Percentiles rank a stretch among this genome's conserved stretches.
Conservation (phyloP, 2,113 vertebrate species). For the Podilymbus podiceps region DNA sequence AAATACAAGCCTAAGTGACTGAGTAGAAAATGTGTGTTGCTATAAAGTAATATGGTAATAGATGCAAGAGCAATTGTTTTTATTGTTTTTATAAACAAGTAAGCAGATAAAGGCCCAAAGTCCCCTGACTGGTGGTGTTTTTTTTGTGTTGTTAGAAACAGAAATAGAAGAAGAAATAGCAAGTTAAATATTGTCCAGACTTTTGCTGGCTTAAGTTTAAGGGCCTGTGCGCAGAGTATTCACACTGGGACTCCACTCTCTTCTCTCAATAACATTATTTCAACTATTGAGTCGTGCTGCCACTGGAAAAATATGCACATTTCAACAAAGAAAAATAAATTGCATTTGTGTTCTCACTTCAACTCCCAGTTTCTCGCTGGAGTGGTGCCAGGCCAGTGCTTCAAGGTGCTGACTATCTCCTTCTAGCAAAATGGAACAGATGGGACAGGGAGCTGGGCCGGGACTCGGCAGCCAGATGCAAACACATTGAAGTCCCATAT, state of each 20-base stretch:
- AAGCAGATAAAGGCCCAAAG: neutral
- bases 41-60: neutral
- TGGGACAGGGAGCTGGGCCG: neutral
- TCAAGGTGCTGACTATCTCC: conserved; percentile 53
- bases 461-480: neutral
- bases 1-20: neutral
- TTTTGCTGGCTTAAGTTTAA: conserved; percentile 2
- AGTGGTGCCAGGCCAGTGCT: conserved; percentile 26
- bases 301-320: conserved; percentile 41
- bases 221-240: neutral
- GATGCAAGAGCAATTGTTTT: neutral
- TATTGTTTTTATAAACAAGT: neutral
- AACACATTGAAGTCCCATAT: neutral
- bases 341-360: conserved; percentile 59
- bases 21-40: neutral
- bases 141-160: too few relatives aligned
- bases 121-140: neutral
- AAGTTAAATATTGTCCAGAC: conserved; percentile 4
- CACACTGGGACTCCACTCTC: conserved; percentile 20
- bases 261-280: conserved; percentile 55
- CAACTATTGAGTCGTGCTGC: conserved; percentile 12
- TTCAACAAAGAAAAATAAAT: conserved; percentile 65
- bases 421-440: conserved; percentile 16
- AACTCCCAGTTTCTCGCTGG: conserved; percentile 23
- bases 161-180: too few relatives aligned